Evolutionary conservation across 2,888 invertebrate genomes (phyloP).

Genomic region (Arctia plantaginis): DNA sequence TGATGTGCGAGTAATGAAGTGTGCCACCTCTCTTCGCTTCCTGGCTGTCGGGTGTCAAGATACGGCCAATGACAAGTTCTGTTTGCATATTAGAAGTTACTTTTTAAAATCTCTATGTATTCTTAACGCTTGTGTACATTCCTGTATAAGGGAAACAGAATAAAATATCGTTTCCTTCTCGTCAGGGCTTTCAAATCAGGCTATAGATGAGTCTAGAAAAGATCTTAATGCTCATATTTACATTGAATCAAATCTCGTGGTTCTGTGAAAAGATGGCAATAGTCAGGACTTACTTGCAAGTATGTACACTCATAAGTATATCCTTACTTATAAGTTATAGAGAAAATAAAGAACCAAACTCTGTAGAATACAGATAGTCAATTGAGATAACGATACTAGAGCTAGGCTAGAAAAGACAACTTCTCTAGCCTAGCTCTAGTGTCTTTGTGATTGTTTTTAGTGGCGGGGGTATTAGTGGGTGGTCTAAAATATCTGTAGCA

Average conservation of each 20-base stretch:
- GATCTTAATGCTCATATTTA: neutral
- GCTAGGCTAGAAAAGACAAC: too few relatives aligned
- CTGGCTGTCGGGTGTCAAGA: slow-evolving; percentile 82
- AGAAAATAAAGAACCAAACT: neutral
- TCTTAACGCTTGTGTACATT: slow-evolving; percentile 9
- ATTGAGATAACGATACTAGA: neutral
- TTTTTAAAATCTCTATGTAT: slow-evolving; percentile 52
- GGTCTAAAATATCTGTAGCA: neutral
- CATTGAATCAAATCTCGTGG: neutral
- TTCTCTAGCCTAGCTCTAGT: too few relatives aligned
- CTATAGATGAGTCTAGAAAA: neutral
- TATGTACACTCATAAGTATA: too few relatives aligned
- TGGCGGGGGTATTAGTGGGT: neutral
- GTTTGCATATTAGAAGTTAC: slow-evolving; percentile 70
- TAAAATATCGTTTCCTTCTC: neutral
- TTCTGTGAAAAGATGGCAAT: neutral
- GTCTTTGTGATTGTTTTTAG: neutral
- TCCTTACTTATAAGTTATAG: neutral
- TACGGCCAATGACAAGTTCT: slow-evolving; percentile 74
- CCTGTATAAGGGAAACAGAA: neutral
- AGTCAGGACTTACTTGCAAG: too few relatives aligned
- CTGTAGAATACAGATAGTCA: too few relatives aligned
- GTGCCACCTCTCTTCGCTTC: slow-evolving; percentile 81
- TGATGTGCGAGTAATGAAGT: slow-evolving; percentile 87
- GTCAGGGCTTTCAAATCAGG: too few relatives aligned